Base-by-base conservation (phyloP, 2,888 invertebrate genomes). In the Epsilonema sp. region DNA sequence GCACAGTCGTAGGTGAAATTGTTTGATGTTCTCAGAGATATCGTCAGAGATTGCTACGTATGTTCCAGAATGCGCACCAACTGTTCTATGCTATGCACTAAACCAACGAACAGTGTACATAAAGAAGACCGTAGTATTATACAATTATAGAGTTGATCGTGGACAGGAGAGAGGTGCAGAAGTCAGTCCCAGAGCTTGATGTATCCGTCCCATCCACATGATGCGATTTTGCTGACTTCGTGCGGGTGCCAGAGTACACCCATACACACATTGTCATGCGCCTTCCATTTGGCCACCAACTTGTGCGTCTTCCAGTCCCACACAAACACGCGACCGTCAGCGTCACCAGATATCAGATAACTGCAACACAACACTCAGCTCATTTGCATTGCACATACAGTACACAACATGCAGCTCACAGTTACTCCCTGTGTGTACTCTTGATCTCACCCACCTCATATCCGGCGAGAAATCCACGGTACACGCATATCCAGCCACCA, bases 301-400 rank as follows among this genome's bases (percentile, higher is more conserved):
- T 92, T 90, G 53, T 94, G 94, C 0, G 92, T 89, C 67, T 94
- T 94, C 94, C 94, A 99, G 65, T 97, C 94, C 97, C 97, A 99
- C 40, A 97, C 78, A 68, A 87, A 94, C 59, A 89, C 80, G 69
- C 92, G 92, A 11, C 97, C 97, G 70, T 97, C 97, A 0, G 94
- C 94, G 68, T 99, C 97, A 1, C 97, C 97, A 0, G 90, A 92
- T 45, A 89, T 80, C 37, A 99, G 72, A 66, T 94, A 94, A 61
- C 90, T 89, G 70, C 20, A 75, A 75, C 64, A 67, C 67, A 52
- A 31, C 8, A n/a, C n/a, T n/a, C n/a, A n/a, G n/a, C n/a, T n/a
- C n/a, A n/a, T n/a, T n/a, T 16, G 31, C 11, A 19, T 19, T n/a
- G 21, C 39, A 19, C 16, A 39, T 13, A 8, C 5, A 39, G n/a